Conservation (phyloP, 2,888 invertebrate genomes). For the Luperina nickerlii region DNA sequence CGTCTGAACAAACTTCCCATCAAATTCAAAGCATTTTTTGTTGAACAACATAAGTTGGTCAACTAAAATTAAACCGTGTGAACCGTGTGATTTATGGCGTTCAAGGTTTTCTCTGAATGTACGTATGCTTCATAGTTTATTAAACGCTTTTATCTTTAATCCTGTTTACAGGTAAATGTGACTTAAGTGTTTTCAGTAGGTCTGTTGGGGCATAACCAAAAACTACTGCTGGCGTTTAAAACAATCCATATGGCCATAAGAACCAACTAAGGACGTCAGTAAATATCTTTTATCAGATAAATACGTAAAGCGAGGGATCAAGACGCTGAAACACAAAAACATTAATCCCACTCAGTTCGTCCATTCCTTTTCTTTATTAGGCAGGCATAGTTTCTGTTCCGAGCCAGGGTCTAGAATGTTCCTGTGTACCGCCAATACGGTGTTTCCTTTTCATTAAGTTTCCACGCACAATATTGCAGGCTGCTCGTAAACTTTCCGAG, state of each 20-base stretch:
- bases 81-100: not conserved
- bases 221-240: not conserved
- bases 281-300: conserved; percentile 16
- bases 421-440: conserved; percentile 75
- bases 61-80: not conserved
- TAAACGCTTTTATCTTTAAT: not conserved
- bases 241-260: conserved; percentile 14
- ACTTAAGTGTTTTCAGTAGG: not conserved
- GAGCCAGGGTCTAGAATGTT: conserved; percentile 68
- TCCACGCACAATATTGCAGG: conserved; percentile 87
- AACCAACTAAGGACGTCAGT: conserved; percentile 20
- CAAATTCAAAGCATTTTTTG: not conserved
- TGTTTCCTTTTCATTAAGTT: conserved; percentile 87
- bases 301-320: conserved; percentile 17
- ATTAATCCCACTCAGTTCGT: conserved; percentile 60
- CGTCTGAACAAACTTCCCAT: too few species aligned
- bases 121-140: not conserved
- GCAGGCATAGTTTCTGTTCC: conserved; percentile 57
- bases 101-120: conserved; percentile 7
- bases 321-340: conserved; percentile 45
- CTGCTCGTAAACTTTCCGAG: conserved; percentile 83
- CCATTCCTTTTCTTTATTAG: conserved; percentile 57
- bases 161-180: conserved; percentile 14
- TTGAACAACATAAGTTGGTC: not conserved
- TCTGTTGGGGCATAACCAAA: not conserved